Conservation (phyloP, 2,888 invertebrate genomes). For the Nasonia oneida region DNA sequence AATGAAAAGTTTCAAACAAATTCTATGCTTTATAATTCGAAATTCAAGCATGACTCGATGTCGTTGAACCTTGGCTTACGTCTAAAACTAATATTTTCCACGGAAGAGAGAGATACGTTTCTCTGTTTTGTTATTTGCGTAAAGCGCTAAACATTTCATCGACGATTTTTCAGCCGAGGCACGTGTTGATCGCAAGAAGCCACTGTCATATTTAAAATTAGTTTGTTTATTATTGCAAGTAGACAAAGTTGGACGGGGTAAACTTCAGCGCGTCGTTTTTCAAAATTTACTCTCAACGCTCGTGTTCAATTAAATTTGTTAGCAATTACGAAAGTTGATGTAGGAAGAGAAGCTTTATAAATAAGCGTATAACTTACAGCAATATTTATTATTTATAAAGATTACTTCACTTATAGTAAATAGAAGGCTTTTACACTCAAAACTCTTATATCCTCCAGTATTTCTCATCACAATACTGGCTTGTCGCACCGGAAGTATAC, state of each 20-base stretch:
- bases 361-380: background rate
- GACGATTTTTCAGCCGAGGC: background rate
- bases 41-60: background rate
- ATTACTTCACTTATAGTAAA: too few species aligned
- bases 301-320: background rate
- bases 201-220: slow-evolving; percentile 27
- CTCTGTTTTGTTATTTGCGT: background rate
- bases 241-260: background rate
- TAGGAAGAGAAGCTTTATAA: background rate
- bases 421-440: too few species aligned
- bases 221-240: slow-evolving; percentile 34
- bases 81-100: background rate
- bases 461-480: background rate
- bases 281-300: background rate
- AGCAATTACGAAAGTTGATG: background rate
- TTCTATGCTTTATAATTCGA: too few species aligned
- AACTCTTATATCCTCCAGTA: too few species aligned
- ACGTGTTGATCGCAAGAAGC: too few species aligned
- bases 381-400: background rate
- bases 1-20: too few species aligned
- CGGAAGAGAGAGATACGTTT: background rate
- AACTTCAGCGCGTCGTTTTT: background rate
- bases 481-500: slow-evolving; percentile 25
- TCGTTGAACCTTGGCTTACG: background rate
- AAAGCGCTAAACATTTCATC: background rate